Evolutionary conservation across 1,140 invertebrate genomes (phyloP), one percentile per base, ranked within the genome.

Genomic region (Drosophila chauvacae): DNA sequence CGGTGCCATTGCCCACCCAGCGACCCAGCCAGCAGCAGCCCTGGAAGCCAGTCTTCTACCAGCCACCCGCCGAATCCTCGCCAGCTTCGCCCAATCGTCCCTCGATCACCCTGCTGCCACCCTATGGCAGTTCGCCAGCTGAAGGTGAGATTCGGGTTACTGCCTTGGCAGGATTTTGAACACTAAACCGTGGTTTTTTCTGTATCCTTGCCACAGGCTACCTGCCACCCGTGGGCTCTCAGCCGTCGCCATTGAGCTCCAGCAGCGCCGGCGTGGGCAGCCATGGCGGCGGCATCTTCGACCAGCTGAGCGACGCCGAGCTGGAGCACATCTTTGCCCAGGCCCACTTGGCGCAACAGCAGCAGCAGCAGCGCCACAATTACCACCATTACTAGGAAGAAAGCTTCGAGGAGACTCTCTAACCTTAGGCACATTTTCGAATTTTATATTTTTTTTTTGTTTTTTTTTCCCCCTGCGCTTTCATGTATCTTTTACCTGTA

Each of bases 261-360:
- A 45, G 39, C 26, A 66, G 72, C 20, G 55, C 48, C 2, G 72
- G 64, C 5, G 30, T 64, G 13, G 64, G 68, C 37, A 62, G 74
- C 30, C 74, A 80, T 26, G 80, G 68, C 26, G 80, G 68, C 14
- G 70, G 75, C 42, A 86, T 92, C 51, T 91, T 92, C 5, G 91
- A 91, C 55, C 84, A 91, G 42, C 73, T 92, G 1, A 91, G 66
- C 50, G 87, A 91, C 44, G 77, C 87, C 18, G 91, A 92, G 35
- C 85, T 92, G 51, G 91, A 91, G 42, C 79, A 92, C 56, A 91
- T 92, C 55, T 92, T 92, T 16, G 81, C 87, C 45, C 91, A 92
- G 73, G 91, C 91, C 26, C 85, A 79, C 41, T 47, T 85, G 26
- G 80, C 82, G 6, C 83, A 87, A 14, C 78, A 91, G 37, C 80